These are phyloP conservation scores for Meriones unguiculatus DNA, from an alignment of 2,113 vertebrate species.

Conservation along the genomic window DNA sequence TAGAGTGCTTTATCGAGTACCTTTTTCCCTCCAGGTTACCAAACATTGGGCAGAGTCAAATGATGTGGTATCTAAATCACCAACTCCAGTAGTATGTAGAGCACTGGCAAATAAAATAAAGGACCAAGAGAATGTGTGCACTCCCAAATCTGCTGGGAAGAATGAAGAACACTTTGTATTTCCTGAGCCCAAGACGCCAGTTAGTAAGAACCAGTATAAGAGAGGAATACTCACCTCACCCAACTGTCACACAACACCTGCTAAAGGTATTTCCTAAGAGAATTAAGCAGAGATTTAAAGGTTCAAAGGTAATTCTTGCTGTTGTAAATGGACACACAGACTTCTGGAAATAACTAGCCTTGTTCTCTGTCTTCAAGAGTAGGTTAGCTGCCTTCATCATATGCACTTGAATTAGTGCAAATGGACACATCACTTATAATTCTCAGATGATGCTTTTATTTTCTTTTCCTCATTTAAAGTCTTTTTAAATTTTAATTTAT, in stretches of 20 bases:
- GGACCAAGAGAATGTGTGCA: conserved; percentile 92
- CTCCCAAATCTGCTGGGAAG: conserved; percentile 72
- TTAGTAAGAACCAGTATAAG: conserved; percentile 83
- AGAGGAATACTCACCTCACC: conserved; percentile 85
- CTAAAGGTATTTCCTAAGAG: conserved; percentile 82
- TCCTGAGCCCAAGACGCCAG: conserved; percentile 89
- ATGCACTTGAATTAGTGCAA: conserved; percentile 46
- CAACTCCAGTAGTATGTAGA: conserved; percentile 81
- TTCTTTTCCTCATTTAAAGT: conserved; percentile 12
- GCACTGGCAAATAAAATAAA: conserved; percentile 82
- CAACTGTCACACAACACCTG: conserved; percentile 73
- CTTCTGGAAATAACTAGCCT: conserved; percentile 25
- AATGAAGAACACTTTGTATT: conserved; percentile 86
- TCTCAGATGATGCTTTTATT: conserved; percentile 45
- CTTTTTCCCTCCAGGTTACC: conserved; percentile 72
- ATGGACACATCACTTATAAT: conserved; percentile 54
- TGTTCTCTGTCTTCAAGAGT: conserved; percentile 5
- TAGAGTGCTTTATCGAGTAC: conserved; percentile 56
- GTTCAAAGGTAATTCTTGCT: conserved; percentile 17
- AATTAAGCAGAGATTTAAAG: conserved; percentile 22
- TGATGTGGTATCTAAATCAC: conserved; percentile 73
- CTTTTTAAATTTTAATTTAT: neutral
- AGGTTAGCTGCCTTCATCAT: neutral
- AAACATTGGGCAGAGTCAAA: conserved; percentile 70
- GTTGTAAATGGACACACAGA: neutral